Percentiles rank a stretch among this genome's conserved stretches.
Evolutionary conservation across 2,113 vertebrate species (phyloP).

Genomic region (Bubo scandiacus): DNA sequence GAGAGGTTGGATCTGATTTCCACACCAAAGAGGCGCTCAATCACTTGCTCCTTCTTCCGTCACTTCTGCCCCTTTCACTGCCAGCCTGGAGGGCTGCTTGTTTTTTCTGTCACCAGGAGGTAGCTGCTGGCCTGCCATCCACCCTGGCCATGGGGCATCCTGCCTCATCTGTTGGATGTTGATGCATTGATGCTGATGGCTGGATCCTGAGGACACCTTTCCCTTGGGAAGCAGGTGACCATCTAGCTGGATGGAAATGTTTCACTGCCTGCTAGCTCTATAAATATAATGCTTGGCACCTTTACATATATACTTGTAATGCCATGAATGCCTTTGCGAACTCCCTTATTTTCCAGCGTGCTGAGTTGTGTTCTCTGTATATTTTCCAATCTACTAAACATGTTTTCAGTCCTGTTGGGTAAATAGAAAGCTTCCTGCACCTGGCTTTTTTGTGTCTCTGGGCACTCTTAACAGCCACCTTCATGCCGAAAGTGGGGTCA

Average conservation of each 20-base stretch:
- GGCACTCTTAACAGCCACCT: background rate
- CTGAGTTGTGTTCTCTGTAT: background rate
- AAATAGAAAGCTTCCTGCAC: constrained; percentile 31
- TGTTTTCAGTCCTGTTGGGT: constrained; percentile 33
- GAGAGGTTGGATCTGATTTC: background rate
- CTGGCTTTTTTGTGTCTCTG: background rate
- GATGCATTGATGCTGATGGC: too few species aligned
- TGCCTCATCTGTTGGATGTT: too few species aligned
- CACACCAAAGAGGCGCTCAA: background rate
- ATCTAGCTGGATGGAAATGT: background rate
- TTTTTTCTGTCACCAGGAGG: background rate
- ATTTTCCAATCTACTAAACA: constrained; percentile 22
- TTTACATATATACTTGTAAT: background rate
- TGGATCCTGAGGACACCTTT: background rate
- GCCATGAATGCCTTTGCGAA: constrained; percentile 18
- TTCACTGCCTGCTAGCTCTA: background rate
- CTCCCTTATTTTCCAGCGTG: constrained; percentile 13
- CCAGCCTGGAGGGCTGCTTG: background rate
- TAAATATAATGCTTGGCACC: constrained; percentile 31
- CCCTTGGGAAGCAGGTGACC: background rate
- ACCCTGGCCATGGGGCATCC: background rate
- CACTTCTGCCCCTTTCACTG: background rate
- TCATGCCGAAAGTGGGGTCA: background rate
- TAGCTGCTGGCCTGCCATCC: background rate
- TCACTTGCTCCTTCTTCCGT: background rate